Percentiles rank a stretch among this genome's conserved stretches.
Evolutionary conservation across 2,797 vertebrate genomes (phyloP).

Genomic region (Muscicapa striata): DNA sequence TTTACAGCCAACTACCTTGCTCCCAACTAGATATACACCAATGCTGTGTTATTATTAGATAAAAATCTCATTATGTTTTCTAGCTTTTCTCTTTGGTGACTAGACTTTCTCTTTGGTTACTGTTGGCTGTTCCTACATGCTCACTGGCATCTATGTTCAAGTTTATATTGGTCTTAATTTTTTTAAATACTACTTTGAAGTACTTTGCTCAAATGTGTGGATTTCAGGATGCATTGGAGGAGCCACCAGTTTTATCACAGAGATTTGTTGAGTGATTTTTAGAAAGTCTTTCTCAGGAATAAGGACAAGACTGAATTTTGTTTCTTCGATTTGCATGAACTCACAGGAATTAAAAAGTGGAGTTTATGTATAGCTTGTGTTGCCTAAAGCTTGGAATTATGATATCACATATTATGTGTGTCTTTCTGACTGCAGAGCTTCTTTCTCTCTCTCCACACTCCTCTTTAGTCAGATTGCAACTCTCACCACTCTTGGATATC

Average conservation of each 20-base stretch:
- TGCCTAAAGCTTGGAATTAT: neutral
- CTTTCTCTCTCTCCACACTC: neutral
- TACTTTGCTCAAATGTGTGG: neutral
- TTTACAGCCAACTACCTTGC: neutral
- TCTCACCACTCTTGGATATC: neutral
- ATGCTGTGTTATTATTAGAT: neutral
- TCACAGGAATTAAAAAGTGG: neutral
- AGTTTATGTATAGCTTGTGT: neutral
- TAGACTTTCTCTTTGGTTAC: neutral
- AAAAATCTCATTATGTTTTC: neutral
- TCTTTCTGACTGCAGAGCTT: neutral
- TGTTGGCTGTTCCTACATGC: neutral
- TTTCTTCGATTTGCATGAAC: neutral
- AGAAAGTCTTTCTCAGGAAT: neutral
- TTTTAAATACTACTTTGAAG: neutral
- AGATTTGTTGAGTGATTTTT: neutral
- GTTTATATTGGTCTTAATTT: neutral
- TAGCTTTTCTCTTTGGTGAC: neutral
- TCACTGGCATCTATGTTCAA: neutral
- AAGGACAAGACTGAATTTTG: neutral
- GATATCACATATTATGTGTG: rapidly evolving
- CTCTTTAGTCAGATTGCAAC: neutral
- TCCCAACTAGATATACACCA: neutral
- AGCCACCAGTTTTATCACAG: neutral
- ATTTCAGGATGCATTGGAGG: neutral